phyloP scores from a whole-genome alignment of 2,113 vertebrate genomes.

The Megalops atlanticus region DNA sequence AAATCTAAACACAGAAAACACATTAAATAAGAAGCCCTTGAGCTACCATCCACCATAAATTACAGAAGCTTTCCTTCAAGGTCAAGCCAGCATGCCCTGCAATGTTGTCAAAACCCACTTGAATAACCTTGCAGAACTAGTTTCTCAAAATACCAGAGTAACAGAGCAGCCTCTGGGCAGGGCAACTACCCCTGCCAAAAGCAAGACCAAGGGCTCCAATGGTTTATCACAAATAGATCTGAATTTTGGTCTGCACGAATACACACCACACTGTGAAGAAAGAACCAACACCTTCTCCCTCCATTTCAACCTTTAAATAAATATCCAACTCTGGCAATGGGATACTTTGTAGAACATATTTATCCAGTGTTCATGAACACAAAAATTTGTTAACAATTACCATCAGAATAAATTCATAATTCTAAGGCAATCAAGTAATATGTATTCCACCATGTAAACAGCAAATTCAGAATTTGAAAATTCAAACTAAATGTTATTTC shows the following conservation, averaged over 20 bases:
- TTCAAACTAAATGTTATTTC: too few species aligned
- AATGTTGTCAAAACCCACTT: neutral
- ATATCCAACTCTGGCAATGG: neutral
- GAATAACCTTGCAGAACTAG: neutral
- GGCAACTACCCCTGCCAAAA: neutral
- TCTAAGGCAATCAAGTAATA: too few species aligned
- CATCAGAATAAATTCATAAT: too few species aligned
- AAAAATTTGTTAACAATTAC: too few species aligned
- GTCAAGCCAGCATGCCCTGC: neutral
- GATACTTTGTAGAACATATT: neutral
- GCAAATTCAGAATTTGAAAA: too few species aligned
- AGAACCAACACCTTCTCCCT: neutral
- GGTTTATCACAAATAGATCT: neutral
- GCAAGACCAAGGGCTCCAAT: too few species aligned
- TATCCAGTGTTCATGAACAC: too few species aligned
- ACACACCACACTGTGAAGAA: neutral
- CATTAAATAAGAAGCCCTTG: neutral
- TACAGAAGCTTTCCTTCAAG: neutral
- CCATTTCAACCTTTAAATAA: neutral
- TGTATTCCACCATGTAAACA: too few species aligned
- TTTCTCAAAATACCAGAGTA: constrained; percentile 6
- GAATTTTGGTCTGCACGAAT: neutral
- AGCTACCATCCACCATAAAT: neutral
- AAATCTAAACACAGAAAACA: neutral
- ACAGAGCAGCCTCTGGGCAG: neutral